Base-by-base conservation (phyloP, 2,888 invertebrate genomes). In the Drosophila atripex region DNA sequence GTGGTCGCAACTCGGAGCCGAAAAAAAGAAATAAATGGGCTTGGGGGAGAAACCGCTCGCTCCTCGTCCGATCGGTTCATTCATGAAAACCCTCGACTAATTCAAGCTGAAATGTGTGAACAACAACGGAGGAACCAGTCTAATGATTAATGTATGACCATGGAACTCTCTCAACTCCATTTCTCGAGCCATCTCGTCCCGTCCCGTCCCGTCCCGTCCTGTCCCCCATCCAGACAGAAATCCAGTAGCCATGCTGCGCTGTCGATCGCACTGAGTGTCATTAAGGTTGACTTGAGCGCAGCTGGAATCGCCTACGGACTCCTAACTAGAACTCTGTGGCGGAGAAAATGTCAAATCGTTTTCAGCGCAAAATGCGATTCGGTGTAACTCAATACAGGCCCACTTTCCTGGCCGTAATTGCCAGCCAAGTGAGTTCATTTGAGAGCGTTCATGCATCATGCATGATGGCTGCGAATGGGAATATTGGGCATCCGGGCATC, bases 51-150 rank as follows among this genome's bases (percentile, higher is more conserved):
- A 61, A 61, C 41, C 55, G 35, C 61, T 68, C 50, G 52, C 47
- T 60, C 61, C 32, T 39, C 25, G 38, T 39, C 14, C 30, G 41
- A 43, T 51, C 69, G 61, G 49, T 68, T 73, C 88, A 82, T 82
- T 82, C 82, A 82, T 83, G 83, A 73, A 80, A 68, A 64, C 60
- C 74, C 75, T 70, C 77, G 74, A 88, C 80, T 82, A 82, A 87
- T 82, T 88, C 88, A 60, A 83, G 71, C 51, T 83, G 86, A 88
- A 82, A 88, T 82, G 82, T 82, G 82, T 82, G 82, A 82, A 82
- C 88, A 88, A 82, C 88, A 82, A 46, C 54, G 49, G 30, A 30
- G 49, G 47, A 60, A 47, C 32, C 72, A 54, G 63, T 30, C 79
- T 74, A 82, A 88, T 82, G 82, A 88, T 82, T 82, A 88, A 82